Conservation (phyloP, 2,888 invertebrate genomes). For the Drosophila anomalata region DNA sequence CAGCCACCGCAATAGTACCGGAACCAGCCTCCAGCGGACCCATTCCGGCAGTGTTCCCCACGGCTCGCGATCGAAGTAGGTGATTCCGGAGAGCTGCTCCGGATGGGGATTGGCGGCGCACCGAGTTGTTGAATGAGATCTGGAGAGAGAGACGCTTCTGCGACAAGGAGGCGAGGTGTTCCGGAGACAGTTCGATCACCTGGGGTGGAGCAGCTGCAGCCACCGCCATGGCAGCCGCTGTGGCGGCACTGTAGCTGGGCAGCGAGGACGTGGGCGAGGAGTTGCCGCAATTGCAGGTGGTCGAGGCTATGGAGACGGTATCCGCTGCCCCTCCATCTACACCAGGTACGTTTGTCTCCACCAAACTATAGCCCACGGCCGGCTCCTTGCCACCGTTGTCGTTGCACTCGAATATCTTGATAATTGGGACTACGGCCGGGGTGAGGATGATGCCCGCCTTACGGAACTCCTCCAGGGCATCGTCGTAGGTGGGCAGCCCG, state of each 20-base stretch:
- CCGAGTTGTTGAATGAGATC: constrained; percentile 81
- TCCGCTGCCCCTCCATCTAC: constrained; percentile 57
- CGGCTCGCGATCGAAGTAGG: constrained; percentile 77
- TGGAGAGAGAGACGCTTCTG: constrained; percentile 83
- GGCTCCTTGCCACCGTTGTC: constrained; percentile 57
- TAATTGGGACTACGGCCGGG: constrained; percentile 78
- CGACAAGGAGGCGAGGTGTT: constrained; percentile 82
- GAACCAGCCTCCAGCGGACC: constrained; percentile 51
- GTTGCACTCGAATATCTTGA: constrained; percentile 81
- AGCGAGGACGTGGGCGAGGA: constrained; percentile 50
- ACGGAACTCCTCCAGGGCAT: constrained; percentile 86
- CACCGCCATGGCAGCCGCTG: constrained; percentile 48
- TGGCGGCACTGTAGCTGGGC: constrained; percentile 65
- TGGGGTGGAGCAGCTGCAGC: constrained; percentile 60
- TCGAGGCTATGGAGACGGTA: constrained; percentile 71
- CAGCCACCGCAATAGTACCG: constrained; percentile 24
- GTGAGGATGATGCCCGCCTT: constrained; percentile 83
- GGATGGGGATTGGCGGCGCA: constrained; percentile 72
- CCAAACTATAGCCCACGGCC: constrained; percentile 65
- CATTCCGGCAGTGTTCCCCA: constrained; percentile 58
- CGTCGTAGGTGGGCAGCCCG: constrained; percentile 87
- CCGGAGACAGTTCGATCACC: constrained; percentile 82
- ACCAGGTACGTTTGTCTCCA: constrained; percentile 51
- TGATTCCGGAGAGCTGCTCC: constrained; percentile 80
- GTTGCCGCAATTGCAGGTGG: constrained; percentile 74